phyloP scores from a whole-genome alignment of 2,888 invertebrate species.

The Stenoptilia bipunctidactyla region DNA sequence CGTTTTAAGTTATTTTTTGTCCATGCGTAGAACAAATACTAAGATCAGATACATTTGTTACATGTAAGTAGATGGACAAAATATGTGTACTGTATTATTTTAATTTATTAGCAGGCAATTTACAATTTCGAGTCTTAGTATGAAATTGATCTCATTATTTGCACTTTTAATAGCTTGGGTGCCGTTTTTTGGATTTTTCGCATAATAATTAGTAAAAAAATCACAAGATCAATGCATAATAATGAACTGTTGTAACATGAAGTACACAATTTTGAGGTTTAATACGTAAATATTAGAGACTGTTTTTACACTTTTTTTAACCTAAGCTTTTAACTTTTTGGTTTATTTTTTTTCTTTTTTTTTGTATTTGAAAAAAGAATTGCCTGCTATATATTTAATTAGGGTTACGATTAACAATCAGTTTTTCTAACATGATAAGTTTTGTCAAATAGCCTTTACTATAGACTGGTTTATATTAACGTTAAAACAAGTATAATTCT shows the following conservation, averaged over 20 bases:
- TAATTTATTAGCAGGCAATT: slow-evolving; percentile 54
- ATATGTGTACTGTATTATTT: slow-evolving; percentile 26
- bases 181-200: slow-evolving; percentile 39
- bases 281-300: slow-evolving; percentile 4
- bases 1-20: slow-evolving; percentile 25
- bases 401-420: slow-evolving; percentile 35
- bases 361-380: slow-evolving; percentile 28
- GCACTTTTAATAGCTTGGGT: slow-evolving; percentile 47
- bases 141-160: slow-evolving; percentile 62
- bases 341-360: slow-evolving; percentile 21
- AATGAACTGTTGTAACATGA: slow-evolving; percentile 27
- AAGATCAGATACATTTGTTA: slow-evolving; percentile 4
- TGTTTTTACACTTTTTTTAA: slow-evolving; percentile 15
- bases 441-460: slow-evolving; percentile 68
- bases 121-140: slow-evolving; percentile 20
- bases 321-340: slow-evolving; percentile 9
- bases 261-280: slow-evolving; percentile 16
- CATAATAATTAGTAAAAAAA: slow-evolving; percentile 38
- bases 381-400: slow-evolving; percentile 54
- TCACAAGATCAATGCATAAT: slow-evolving; percentile 40
- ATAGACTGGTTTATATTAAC: slow-evolving; percentile 69
- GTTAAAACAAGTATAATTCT: slow-evolving; percentile 60
- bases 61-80: slow-evolving; percentile 34
- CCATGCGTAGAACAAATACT: slow-evolving; percentile 46
- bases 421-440: slow-evolving; percentile 66